Evolutionary conservation across 2,888 invertebrate genomes (phyloP).

Genomic region (Nemotelus pantherinus): DNA sequence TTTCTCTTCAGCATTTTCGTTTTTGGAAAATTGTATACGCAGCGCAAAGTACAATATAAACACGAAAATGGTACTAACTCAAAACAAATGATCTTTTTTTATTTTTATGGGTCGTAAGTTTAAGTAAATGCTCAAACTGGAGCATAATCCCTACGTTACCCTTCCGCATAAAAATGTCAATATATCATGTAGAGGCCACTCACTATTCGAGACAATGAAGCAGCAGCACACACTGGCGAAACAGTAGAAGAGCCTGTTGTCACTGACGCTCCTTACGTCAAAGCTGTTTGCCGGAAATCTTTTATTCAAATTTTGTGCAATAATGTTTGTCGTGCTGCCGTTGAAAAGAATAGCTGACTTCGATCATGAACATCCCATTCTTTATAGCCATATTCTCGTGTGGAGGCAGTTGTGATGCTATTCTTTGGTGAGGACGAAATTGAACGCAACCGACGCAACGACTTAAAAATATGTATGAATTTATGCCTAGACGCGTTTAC

Average conservation of each 20-base stretch:
- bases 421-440: not conserved
- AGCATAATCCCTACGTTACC: constrained; percentile 31
- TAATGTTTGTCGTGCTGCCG: not conserved
- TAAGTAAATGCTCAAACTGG: constrained; percentile 24
- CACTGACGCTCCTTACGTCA: not conserved
- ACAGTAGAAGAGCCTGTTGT: not conserved
- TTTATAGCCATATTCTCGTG: constrained; percentile 27
- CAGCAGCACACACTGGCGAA: not conserved
- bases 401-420: constrained; percentile 28
- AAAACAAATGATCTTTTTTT: constrained; percentile 43
- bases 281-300: constrained; percentile 20
- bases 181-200: constrained; percentile 20
- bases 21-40: not conserved
- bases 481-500: constrained; percentile 41
- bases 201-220: not conserved
- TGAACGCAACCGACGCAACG: too few species aligned
- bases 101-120: constrained; percentile 39
- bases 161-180: constrained; percentile 33
- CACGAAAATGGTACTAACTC: constrained; percentile 36
- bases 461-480: not conserved
- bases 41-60: constrained; percentile 20
- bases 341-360: constrained; percentile 22
- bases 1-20: too few species aligned
- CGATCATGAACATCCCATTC: constrained; percentile 31
- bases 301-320: constrained; percentile 42